Evolutionary conservation across 2,888 invertebrate genomes (phyloP), one percentile per base, ranked within the genome.

Genomic region (Tinea pellionella): DNA sequence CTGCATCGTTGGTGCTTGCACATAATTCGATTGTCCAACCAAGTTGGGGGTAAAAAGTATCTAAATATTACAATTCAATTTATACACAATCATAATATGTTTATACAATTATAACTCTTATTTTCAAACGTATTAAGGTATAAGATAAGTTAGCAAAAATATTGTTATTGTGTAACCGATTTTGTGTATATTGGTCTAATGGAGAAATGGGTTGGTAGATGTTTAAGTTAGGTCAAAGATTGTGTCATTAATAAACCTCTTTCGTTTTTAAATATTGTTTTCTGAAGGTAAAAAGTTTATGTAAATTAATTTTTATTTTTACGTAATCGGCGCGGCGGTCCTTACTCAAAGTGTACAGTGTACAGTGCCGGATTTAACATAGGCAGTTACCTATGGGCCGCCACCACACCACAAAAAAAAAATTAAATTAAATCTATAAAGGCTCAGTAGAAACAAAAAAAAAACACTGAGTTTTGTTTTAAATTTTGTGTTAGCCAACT

Each of bases 1-100:
- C 84, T 86, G 87, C 79, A 75, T 76, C 73, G 86, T 70, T 84
- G 83, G 76, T 73, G 75, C 74, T 74, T 69, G 67, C 70, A 67
- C 71, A 72, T 80, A 84, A 86, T 75, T 77, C 74, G 82, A 85
- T 86, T 78, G 77, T 64, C 67, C 68, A 66, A 69, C 69, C 69
- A 66, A 63, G 72, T 72, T 67, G 60, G 65, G 63, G 75, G 80
- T 74, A 75, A 73, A 75, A 76, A 75, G 68, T 53, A 24, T 16
- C 47, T 47, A 47, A 9, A 47, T 15, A 2, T 15, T 15, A 47
- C 47, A 47, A 47, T n/a, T n/a, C 2, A 4, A 8, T 47, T 47
- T 47, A 47, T 47, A 47, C 47, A 47, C 9, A 2, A 47, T n/a
- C 47, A 6, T 1, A 15, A 15, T n/a, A n/a, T 47, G 2, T 16